Percentiles rank a stretch among this genome's conserved stretches.
Evolutionary conservation across 1,140 invertebrate species (phyloP).

Genomic region (Drosophila nebulosa): DNA sequence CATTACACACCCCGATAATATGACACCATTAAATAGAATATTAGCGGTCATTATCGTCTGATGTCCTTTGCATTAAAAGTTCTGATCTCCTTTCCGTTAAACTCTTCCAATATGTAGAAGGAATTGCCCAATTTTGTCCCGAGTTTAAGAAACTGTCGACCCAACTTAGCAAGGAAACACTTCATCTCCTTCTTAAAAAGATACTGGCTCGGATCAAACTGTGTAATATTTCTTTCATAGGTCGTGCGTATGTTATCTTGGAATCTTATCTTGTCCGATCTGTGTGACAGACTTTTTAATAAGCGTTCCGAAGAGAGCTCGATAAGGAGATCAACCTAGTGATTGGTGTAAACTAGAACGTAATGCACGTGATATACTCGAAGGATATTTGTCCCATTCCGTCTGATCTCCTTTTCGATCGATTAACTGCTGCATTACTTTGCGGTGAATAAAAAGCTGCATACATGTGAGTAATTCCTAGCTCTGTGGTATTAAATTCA

Average conservation of each 20-base stretch:
- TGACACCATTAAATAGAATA: no score
- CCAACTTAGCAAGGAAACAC: neutral
- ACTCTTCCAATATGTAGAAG: neutral
- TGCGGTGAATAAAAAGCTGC: no score
- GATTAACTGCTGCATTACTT: no score
- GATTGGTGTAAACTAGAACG: neutral
- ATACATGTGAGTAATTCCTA: no score
- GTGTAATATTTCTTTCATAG: no score
- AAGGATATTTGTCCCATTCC: neutral
- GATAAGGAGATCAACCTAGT: neutral
- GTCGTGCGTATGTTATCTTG: no score
- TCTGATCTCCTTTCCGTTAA: neutral
- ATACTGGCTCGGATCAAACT: no score
- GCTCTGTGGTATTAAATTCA: no score
- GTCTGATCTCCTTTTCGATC: no score
- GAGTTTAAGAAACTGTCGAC: neutral
- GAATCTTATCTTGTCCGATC: no score
- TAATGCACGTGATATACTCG: neutral
- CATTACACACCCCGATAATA: no score
- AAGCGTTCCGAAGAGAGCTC: neutral
- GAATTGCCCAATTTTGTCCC: neutral
- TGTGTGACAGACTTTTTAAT: neutral
- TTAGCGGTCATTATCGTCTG: no score
- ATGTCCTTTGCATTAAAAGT: constrained; percentile 3
- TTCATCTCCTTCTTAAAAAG: neutral